Conservation (phyloP, 1,140 invertebrate genomes). For the Lepidostoma basale region DNA sequence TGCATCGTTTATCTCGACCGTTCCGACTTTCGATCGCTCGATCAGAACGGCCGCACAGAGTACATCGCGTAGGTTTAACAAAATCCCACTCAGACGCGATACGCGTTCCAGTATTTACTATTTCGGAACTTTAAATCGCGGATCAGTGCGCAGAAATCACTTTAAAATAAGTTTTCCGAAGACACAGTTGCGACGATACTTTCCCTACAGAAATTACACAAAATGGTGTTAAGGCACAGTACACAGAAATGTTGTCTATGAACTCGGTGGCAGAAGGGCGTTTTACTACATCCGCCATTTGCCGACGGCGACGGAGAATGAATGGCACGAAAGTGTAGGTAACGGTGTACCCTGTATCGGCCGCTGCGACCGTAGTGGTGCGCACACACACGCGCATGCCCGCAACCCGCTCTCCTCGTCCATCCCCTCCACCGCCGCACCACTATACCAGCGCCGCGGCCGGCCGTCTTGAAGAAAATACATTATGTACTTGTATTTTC, state of each 20-base stretch:
- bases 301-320: slow-evolving; percentile 32
- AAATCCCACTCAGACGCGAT: slow-evolving; percentile 22
- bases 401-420: slow-evolving; percentile 1
- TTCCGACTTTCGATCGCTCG: slow-evolving; percentile 31
- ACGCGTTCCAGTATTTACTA: not conserved
- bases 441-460: not conserved
- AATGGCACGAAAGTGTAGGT: slow-evolving; percentile 36
- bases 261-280: slow-evolving; percentile 26
- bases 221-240: slow-evolving; percentile 30
- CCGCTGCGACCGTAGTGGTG: slow-evolving; percentile 5
- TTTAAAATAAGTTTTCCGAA: slow-evolving; percentile 8
- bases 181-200: slow-evolving; percentile 16
- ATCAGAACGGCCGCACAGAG: slow-evolving; percentile 17
- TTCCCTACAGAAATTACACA: slow-evolving; percentile 31
- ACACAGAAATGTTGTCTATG: slow-evolving; percentile 29
- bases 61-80: slow-evolving; percentile 28
- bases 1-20: slow-evolving; percentile 28
- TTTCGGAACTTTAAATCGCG: not conserved
- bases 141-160: not conserved
- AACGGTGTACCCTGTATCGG: slow-evolving; percentile 26
- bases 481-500: no score
- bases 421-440: not conserved
- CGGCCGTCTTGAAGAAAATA: no score
- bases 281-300: slow-evolving; percentile 34
- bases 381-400: slow-evolving; percentile 1